phyloP scores from a whole-genome alignment of 2,888 invertebrate genomes.

The Rotaria macrura region DNA sequence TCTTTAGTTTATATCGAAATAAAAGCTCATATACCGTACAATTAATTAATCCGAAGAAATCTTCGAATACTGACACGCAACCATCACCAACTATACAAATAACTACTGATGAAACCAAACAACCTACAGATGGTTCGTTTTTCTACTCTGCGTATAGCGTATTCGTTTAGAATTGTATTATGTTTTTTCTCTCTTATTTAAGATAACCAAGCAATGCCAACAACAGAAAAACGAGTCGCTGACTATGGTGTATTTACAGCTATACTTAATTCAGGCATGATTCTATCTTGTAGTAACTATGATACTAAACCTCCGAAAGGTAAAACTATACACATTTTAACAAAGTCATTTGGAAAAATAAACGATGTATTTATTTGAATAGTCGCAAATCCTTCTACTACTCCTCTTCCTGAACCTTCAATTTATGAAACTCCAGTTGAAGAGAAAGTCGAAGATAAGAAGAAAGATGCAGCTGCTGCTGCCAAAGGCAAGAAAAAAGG shows the following conservation, averaged over 20 bases:
- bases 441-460: constrained; percentile 7
- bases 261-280: background rate
- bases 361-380: background rate
- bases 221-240: background rate
- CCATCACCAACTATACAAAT: background rate
- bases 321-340: background rate
- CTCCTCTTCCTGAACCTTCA: background rate
- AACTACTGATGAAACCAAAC: background rate
- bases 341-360: too few species aligned
- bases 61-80: background rate
- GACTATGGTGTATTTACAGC: constrained; percentile 19
- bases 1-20: constrained; percentile 1
- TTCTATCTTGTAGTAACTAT: background rate
- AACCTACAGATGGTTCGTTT: background rate
- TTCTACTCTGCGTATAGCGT: background rate
- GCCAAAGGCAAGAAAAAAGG: constrained; percentile 28
- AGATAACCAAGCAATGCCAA: too few species aligned
- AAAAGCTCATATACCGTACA: background rate
- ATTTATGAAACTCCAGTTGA: background rate
- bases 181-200: background rate
- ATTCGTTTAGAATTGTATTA: background rate
- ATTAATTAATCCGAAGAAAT: background rate
- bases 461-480: background rate
- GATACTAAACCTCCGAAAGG: background rate
- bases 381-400: too few species aligned